These are phyloP conservation scores for Bombylius discolor DNA, from an alignment of 2,888 invertebrate species.

Conservation along the genomic window DNA sequence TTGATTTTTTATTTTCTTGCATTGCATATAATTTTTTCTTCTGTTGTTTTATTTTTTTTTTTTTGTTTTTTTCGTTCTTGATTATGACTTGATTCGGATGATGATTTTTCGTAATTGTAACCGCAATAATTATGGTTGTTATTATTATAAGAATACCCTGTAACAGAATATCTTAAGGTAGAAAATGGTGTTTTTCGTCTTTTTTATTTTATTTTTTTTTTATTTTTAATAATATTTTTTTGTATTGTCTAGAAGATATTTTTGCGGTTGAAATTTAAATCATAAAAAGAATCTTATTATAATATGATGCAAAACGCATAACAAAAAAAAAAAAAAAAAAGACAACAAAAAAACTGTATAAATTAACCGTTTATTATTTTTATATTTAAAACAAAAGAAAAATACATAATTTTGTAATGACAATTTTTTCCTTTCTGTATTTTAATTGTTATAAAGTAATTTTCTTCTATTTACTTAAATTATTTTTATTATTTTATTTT, in stretches of 20 bases:
- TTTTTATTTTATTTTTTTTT: neutral
- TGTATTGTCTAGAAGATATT: neutral
- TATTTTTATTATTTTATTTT: slow-evolving; percentile 16
- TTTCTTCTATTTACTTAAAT: neutral
- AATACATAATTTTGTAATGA: too few species aligned
- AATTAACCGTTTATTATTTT: too few species aligned
- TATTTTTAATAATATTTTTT: too few species aligned
- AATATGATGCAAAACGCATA: too few species aligned
- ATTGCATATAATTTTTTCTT: neutral
- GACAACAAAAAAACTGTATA: too few species aligned
- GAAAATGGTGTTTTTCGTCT: neutral
- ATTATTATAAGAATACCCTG: too few species aligned
- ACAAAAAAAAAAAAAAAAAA: too few species aligned
- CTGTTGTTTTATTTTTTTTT: neutral
- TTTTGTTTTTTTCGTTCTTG: neutral
- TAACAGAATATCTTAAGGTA: too few species aligned
- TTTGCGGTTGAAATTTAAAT: neutral
- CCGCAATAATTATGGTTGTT: too few species aligned
- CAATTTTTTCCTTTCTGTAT: too few species aligned
- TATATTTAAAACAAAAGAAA: too few species aligned
- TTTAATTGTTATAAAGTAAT: neutral
- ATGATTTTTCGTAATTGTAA: neutral
- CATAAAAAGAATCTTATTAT: too few species aligned
- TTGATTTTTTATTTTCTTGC: neutral
- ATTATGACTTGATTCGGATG: neutral